These are phyloP conservation scores for Dryomyza anilis DNA, from an alignment of 2,888 invertebrate genomes.

Conservation along the genomic window DNA sequence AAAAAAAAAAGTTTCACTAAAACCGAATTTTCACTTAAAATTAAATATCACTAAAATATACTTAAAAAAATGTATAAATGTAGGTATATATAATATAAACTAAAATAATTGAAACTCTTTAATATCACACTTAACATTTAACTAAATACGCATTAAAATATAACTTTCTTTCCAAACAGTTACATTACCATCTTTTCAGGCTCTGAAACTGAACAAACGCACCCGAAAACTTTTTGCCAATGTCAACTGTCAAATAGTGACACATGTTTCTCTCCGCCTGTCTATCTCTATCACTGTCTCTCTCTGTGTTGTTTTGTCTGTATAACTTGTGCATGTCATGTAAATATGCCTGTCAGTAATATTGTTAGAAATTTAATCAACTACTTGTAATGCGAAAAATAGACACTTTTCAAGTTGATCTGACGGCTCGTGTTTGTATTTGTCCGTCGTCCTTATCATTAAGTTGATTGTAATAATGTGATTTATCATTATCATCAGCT, in stretches of 20 bases:
- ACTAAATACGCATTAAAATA: not conserved
- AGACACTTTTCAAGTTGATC: too few species aligned
- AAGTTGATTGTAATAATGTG: too few species aligned
- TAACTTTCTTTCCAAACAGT: not conserved
- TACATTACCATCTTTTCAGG: not conserved
- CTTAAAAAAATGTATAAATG: too few species aligned
- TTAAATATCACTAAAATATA: too few species aligned
- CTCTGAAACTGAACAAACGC: too few species aligned
- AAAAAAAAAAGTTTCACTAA: too few species aligned
- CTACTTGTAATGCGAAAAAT: not conserved
- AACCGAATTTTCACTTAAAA: too few species aligned
- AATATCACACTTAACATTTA: not conserved
- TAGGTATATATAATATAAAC: not conserved
- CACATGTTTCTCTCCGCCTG: not conserved
- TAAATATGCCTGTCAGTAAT: not conserved
- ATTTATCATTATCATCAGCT: too few species aligned
- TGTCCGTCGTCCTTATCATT: too few species aligned
- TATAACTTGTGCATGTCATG: too few species aligned
- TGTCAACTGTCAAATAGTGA: slow-evolving; percentile 4
- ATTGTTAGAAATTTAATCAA: not conserved
- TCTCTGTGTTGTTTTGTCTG: not conserved
- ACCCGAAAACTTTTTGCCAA: not conserved
- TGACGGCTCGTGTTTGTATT: too few species aligned
- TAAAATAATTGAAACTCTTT: not conserved
- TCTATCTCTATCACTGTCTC: not conserved